These are phyloP conservation scores for Oncorhynchus gorbuscha DNA, from an alignment of 2,113 vertebrate genomes.

Conservation along the genomic window DNA sequence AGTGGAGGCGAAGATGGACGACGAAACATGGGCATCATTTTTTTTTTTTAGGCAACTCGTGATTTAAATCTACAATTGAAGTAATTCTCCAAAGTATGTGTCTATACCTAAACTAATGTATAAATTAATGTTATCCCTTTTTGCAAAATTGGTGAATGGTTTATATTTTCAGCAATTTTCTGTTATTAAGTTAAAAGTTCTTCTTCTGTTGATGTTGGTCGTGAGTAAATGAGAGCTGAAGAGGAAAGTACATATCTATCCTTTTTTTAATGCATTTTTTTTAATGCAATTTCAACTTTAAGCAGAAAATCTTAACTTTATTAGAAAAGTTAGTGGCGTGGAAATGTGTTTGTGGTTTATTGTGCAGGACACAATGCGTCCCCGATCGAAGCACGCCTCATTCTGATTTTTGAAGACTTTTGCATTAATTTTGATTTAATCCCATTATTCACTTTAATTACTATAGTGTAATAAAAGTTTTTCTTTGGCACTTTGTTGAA, in stretches of 20 bases:
- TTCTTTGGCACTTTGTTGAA: too few relatives aligned
- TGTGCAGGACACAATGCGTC: too few relatives aligned
- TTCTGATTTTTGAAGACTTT: too few relatives aligned
- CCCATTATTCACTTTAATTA: too few relatives aligned
- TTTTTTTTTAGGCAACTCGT: background rate
- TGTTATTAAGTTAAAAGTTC: background rate
- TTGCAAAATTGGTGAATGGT: background rate
- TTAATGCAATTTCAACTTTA: background rate
- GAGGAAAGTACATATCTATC: background rate
- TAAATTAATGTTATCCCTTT: background rate
- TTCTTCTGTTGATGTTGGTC: background rate
- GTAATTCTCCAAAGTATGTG: background rate
- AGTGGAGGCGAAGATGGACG: background rate
- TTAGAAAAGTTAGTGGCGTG: too few relatives aligned
- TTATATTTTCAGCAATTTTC: background rate
- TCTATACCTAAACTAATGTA: background rate
- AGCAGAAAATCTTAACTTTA: background rate
- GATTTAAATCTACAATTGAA: background rate
- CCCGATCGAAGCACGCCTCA: too few relatives aligned
- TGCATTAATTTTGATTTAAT: too few relatives aligned
- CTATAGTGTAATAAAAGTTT: too few relatives aligned
- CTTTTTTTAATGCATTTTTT: background rate
- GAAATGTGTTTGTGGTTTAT: too few relatives aligned
- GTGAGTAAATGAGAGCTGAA: background rate
- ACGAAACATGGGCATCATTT: background rate